Evolutionary conservation across 2,888 invertebrate genomes (phyloP).

Genomic region (Acronicta aceris): DNA sequence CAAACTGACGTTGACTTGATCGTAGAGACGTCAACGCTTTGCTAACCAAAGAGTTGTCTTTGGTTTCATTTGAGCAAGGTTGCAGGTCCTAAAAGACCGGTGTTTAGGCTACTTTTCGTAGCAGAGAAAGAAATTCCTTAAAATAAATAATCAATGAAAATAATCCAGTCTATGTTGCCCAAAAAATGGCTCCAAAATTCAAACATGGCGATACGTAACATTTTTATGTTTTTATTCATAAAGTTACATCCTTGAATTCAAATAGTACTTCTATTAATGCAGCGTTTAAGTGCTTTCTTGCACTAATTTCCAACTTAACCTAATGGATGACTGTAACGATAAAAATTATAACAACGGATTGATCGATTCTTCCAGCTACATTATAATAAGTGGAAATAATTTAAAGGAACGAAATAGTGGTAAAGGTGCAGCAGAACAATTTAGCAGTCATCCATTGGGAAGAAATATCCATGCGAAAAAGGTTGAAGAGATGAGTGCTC

Average conservation of each 20-base stretch:
- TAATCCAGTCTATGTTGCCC: too few relatives aligned
- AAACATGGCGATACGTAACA: slow-evolving; percentile 25
- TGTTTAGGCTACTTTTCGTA: too few relatives aligned
- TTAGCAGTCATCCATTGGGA: slow-evolving; percentile 27
- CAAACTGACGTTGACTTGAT: too few relatives aligned
- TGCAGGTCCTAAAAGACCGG: too few relatives aligned
- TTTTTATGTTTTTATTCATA: slow-evolving; percentile 5
- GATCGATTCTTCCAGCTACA: slow-evolving; percentile 38
- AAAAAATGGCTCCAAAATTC: slow-evolving; percentile 24
- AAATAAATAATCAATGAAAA: too few relatives aligned
- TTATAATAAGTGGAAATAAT: slow-evolving; percentile 8
- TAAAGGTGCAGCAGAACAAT: background rate
- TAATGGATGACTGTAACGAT: slow-evolving; percentile 32
- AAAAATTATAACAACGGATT: slow-evolving; percentile 18
- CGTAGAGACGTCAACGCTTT: too few relatives aligned
- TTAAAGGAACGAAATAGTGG: background rate
- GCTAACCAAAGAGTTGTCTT: too few relatives aligned
- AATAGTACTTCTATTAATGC: slow-evolving; percentile 6
- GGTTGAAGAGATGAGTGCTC: slow-evolving; percentile 16
- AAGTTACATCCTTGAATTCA: background rate
- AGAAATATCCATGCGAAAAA: slow-evolving; percentile 13
- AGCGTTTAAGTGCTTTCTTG: slow-evolving; percentile 6
- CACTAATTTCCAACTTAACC: slow-evolving; percentile 6
- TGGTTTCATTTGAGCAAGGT: too few relatives aligned
- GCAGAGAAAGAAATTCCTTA: too few relatives aligned